Base-by-base conservation (phyloP, 2,888 invertebrate species). In the Ormyrus labotus region DNA sequence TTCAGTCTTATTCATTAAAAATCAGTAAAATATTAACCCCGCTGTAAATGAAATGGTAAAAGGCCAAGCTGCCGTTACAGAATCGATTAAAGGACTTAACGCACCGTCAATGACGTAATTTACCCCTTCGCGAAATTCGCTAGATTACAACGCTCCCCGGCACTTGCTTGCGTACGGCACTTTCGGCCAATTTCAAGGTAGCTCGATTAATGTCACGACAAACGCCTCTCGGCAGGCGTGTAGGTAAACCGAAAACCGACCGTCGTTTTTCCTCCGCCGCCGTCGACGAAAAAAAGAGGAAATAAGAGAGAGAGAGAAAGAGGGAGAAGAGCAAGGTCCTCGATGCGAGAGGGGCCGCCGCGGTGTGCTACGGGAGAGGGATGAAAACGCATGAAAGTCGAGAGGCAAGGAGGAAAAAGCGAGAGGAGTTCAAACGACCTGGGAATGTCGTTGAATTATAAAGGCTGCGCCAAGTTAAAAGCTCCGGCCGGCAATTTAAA, bases 81-180 rank as follows among this genome's bases (percentile, higher is more conserved):
- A 69, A 64, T 57, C 80, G 57, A 80, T 80, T 75, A 75, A 70
- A 61, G 80, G 55, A 80, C 55, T 65, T 75, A 75, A 80, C n/a
- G 65, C 64, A 51, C 70, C 48, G 65, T 80, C 70, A 80, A 74
- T 80, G 69, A 70, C 70, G 74, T 75, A 80, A 73, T 79, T 79
- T 69, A 73, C 45, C 61, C 68, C 48, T 4, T 63, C 68, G 45
- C 13, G 48, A 64, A 78, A 73, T 73, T 73, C 13, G 63, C 68
- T 73, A 68, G 73, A 79, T 79, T 73, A 73, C 79, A 73, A 69
- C 79, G 68, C 57, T 19, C 67, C 34, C 11, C 8, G 19, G 19
- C 64, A 47, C 55, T 60, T 60, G 13, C 48, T 60, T 60, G 13
- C 57, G 45, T 45, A 11, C 6, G 51, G 47, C 77, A 57, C 69